phyloP scores from a whole-genome alignment of 2,797 vertebrate genomes.

The Microctenopoma stevenorrisi region DNA sequence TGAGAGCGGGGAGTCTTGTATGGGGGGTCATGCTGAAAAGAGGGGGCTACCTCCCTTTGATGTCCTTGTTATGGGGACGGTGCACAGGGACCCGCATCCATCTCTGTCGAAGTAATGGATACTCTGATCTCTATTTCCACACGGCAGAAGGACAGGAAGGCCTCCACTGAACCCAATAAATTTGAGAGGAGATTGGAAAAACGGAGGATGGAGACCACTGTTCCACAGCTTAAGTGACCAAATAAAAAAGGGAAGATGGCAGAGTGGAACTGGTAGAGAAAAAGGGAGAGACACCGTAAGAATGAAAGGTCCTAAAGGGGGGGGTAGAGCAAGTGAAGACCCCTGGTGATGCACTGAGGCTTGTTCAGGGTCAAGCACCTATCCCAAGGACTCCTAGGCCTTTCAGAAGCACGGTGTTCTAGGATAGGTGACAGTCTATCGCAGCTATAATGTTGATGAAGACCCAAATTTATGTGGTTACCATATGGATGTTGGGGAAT shows the following conservation, averaged over 20 bases:
- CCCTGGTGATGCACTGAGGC: constrained; percentile 74
- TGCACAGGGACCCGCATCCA: constrained; percentile 85
- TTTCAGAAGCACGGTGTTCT: constrained; percentile 70
- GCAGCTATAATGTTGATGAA: constrained; percentile 81
- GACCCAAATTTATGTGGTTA: constrained; percentile 83
- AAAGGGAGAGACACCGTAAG: constrained; percentile 66
- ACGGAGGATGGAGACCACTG: constrained; percentile 83
- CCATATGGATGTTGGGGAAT: constrained; percentile 75
- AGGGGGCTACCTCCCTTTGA: constrained; percentile 87
- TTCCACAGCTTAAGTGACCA: constrained; percentile 86
- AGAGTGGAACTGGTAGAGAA: constrained; percentile 69
- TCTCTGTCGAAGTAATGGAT: constrained; percentile 90
- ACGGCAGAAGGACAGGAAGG: constrained; percentile 87
- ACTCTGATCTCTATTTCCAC: constrained; percentile 90
- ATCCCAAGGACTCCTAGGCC: constrained; percentile 78
- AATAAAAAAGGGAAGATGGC: constrained; percentile 84
- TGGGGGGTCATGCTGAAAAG: constrained; percentile 86
- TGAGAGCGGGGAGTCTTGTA: constrained; percentile 86
- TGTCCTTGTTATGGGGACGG: constrained; percentile 88
- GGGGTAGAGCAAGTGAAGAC: constrained; percentile 70
- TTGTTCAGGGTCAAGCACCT: constrained; percentile 77
- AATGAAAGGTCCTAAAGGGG: constrained; percentile 71
- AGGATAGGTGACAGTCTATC: constrained; percentile 73
- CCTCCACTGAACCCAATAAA: constrained; percentile 91
- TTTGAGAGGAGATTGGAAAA: constrained; percentile 90